Evolutionary conservation across 2,797 vertebrate species (phyloP).

Genomic region (Danionella dracula): DNA sequence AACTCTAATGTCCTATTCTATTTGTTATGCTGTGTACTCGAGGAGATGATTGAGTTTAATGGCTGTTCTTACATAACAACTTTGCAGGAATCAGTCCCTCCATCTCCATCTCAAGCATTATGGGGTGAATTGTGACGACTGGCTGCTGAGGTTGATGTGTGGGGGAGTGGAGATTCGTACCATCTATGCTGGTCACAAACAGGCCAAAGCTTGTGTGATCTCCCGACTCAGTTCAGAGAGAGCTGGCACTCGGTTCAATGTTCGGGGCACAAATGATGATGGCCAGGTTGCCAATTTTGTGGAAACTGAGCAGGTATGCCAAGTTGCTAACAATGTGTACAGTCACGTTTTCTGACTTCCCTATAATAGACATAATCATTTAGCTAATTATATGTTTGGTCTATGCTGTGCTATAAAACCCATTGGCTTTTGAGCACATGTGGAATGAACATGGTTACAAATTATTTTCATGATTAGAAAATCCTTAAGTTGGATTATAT

Average conservation of each 20-base stretch:
- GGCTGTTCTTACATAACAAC: neutral
- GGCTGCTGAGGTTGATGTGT: constrained; percentile 94
- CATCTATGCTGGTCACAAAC: constrained; percentile 95
- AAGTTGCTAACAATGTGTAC: neutral
- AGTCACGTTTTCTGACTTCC: too few species aligned
- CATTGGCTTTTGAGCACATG: too few species aligned
- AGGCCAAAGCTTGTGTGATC: constrained; percentile 96
- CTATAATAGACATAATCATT: too few species aligned
- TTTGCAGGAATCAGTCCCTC: constrained; percentile 89
- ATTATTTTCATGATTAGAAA: too few species aligned
- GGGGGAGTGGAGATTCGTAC: constrained; percentile 96
- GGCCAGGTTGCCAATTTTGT: constrained; percentile 98
- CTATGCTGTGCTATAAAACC: too few species aligned
- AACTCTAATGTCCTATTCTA: neutral
- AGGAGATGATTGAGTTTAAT: neutral
- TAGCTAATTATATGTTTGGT: too few species aligned
- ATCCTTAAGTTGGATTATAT: too few species aligned
- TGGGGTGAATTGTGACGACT: constrained; percentile 93
- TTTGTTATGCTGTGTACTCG: neutral
- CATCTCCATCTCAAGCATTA: constrained; percentile 97
- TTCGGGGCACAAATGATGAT: constrained; percentile 92
- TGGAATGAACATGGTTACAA: too few species aligned
- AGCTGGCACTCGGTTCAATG: constrained; percentile 93
- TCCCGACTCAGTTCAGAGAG: constrained; percentile 94
- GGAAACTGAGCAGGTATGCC: constrained; percentile 90